Conservation (phyloP, 2,113 vertebrate genomes). For the Cinclus cinclus region DNA sequence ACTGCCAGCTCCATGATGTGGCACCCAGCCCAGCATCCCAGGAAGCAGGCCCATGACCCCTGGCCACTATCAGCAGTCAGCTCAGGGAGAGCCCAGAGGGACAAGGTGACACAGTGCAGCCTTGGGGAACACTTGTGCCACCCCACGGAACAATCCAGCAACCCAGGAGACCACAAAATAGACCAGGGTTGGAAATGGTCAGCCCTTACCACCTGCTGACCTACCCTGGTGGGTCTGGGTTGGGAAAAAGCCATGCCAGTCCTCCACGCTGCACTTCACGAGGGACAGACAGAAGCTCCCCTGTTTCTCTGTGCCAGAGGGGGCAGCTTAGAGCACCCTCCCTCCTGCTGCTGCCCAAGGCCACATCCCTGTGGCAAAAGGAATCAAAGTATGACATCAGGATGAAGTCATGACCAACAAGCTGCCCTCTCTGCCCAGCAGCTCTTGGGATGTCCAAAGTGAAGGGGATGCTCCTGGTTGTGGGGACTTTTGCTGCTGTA, state of each 20-base stretch:
- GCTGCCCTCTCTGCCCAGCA: neutral
- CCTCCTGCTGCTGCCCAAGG: neutral
- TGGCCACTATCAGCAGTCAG: neutral
- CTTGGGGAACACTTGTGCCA: rapidly evolving
- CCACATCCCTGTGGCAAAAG: neutral
- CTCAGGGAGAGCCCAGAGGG: rapidly evolving
- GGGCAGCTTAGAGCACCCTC: neutral
- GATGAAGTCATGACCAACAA: rapidly evolving
- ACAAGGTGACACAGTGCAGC: rapidly evolving
- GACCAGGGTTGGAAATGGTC: neutral
- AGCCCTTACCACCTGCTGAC: neutral
- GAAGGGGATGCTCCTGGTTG: rapidly evolving
- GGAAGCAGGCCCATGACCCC: neutral
- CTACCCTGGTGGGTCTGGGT: neutral
- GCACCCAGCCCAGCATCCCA: neutral
- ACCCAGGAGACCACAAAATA: neutral
- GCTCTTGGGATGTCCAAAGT: neutral
- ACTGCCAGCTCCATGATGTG: neutral
- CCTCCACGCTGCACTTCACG: neutral
- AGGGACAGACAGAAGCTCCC: neutral
- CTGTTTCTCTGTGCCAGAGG: neutral
- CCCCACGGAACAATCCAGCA: rapidly evolving
- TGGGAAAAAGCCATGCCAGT: neutral
- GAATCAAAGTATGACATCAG: neutral
- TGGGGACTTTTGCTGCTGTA: rapidly evolving